These are phyloP conservation scores for Paraplagusia blochii DNA, from an alignment of 2,113 vertebrate genomes.

Conservation along the genomic window DNA sequence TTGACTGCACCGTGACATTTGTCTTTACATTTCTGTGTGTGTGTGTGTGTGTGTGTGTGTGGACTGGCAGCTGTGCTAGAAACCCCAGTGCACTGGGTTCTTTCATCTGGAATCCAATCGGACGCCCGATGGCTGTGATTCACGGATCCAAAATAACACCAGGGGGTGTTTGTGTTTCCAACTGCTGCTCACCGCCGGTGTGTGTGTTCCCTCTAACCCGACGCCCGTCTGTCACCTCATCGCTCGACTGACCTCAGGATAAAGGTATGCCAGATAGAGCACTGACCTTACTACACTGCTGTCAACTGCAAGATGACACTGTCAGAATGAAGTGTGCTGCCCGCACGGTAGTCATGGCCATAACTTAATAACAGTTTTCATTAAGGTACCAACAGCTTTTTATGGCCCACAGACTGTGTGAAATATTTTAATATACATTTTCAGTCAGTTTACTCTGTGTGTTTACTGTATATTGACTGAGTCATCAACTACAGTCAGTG, in stretches of 20 bases:
- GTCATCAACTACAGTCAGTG: no score
- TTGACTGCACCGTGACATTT: background rate
- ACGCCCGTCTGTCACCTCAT: constrained; percentile 43
- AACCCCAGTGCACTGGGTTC: constrained; percentile 51
- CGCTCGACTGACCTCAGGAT: constrained; percentile 46
- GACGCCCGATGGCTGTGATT: constrained; percentile 56
- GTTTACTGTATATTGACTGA: no score
- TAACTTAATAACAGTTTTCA: background rate
- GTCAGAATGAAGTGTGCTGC: background rate
- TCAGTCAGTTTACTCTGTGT: no score
- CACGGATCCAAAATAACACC: constrained; percentile 68
- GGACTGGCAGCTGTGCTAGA: constrained; percentile 56
- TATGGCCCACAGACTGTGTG: background rate
- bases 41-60: constrained; percentile 21
- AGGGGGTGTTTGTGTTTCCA: constrained; percentile 62
- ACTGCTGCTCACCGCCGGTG: constrained; percentile 38
- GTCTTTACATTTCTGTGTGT: constrained; percentile 1
- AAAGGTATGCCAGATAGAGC: constrained; percentile 39
- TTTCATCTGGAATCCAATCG: constrained; percentile 62
- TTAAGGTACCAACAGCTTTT: background rate
- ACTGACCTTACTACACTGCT: constrained; percentile 27
- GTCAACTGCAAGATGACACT: constrained; percentile 35
- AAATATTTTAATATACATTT: background rate
- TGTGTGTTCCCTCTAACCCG: constrained; percentile 15
- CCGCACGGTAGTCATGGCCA: background rate